Conservation (phyloP, 2,888 invertebrate species). For the Eustalomyia histrio region DNA sequence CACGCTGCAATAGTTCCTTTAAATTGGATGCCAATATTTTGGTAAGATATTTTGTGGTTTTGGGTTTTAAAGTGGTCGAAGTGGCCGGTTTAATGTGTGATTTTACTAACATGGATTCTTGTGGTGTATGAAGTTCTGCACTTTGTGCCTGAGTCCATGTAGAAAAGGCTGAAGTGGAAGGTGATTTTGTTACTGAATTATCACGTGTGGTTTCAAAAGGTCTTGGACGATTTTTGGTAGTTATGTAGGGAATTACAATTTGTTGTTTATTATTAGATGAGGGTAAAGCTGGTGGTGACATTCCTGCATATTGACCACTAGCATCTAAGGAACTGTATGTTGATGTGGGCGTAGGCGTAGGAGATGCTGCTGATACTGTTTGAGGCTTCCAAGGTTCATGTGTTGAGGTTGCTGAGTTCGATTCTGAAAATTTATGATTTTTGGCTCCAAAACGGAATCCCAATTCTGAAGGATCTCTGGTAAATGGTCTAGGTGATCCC, state of each 20-base stretch:
- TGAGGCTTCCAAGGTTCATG: constrained; percentile 55
- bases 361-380: constrained; percentile 68
- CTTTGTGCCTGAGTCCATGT: constrained; percentile 74
- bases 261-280: constrained; percentile 81
- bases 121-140: constrained; percentile 80
- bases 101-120: constrained; percentile 80
- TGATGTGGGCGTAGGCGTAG: constrained; percentile 76
- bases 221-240: constrained; percentile 82
- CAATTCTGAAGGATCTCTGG: constrained; percentile 76
- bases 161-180: constrained; percentile 72
- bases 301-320: constrained; percentile 76
- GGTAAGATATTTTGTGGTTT: constrained; percentile 76
- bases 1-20: constrained; percentile 80
- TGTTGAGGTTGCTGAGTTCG: constrained; percentile 52
- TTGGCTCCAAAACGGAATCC: constrained; percentile 68
- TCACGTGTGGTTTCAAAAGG: constrained; percentile 80
- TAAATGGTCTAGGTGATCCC: constrained; percentile 81
- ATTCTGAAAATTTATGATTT: constrained; percentile 48
- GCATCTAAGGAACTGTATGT: constrained; percentile 77
- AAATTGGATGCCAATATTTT: constrained; percentile 80
- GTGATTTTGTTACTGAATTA: constrained; percentile 49
- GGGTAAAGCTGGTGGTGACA: constrained; percentile 73
- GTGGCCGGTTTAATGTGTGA: constrained; percentile 73
- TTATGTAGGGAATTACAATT: constrained; percentile 88
- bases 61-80: constrained; percentile 69